Conservation (phyloP, 2,113 vertebrate species). For the Daphoenositta chrysoptera region DNA sequence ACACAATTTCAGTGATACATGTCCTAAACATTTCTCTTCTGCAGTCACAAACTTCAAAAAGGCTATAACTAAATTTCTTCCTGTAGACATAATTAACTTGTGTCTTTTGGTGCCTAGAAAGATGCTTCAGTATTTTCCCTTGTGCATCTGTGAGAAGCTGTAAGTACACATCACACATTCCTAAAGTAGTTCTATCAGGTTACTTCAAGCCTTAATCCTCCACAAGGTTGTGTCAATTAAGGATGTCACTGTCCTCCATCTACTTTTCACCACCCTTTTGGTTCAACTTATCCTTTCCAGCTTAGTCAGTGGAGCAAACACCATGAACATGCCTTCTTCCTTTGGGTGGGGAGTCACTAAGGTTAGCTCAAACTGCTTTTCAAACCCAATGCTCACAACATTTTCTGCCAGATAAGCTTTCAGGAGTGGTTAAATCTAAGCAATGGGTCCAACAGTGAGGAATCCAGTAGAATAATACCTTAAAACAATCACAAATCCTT, state of each 20-base stretch:
- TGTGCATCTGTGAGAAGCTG: neutral
- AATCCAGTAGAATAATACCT: neutral
- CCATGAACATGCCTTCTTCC: neutral
- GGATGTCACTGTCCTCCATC: neutral
- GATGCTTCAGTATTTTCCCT: neutral
- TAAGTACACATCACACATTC: neutral
- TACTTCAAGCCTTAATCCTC: neutral
- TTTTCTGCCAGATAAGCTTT: constrained; percentile 27
- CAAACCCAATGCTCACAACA: neutral
- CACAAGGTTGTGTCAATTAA: neutral
- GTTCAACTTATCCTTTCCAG: neutral
- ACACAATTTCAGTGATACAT: neutral
- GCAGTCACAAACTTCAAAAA: neutral
- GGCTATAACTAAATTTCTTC: neutral
- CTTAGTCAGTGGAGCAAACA: neutral
- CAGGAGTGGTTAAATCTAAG: neutral
- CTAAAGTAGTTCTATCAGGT: neutral
- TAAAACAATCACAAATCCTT: neutral
- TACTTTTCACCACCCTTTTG: neutral
- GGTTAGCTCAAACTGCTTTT: neutral
- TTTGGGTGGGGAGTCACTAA: neutral
- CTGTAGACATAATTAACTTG: neutral
- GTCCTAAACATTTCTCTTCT: neutral
- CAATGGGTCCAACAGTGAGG: neutral
- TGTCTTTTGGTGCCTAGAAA: neutral